These are phyloP conservation scores for Dione juno DNA, from an alignment of 2,888 invertebrate species.

Conservation along the genomic window DNA sequence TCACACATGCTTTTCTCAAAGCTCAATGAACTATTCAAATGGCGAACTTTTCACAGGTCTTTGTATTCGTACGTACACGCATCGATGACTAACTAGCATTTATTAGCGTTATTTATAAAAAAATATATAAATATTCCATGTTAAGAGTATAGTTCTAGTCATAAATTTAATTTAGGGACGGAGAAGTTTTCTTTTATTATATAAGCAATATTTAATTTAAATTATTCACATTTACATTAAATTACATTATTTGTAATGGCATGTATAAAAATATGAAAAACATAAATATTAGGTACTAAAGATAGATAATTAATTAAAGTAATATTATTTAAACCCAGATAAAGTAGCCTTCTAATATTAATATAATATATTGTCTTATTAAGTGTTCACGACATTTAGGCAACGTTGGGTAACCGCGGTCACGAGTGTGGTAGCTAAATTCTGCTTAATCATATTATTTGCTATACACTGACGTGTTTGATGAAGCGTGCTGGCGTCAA, in stretches of 20 bases:
- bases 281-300: background rate
- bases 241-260: no score
- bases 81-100: background rate
- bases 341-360: constrained; percentile 24
- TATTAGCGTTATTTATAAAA: background rate
- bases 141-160: background rate
- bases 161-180: background rate
- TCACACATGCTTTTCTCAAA: constrained; percentile 15
- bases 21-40: constrained; percentile 19
- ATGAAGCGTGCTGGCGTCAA: constrained; percentile 33
- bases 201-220: no score
- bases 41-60: background rate
- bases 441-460: constrained; percentile 27
- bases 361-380: constrained; percentile 25
- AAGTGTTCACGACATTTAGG: constrained; percentile 23
- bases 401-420: constrained; percentile 34
- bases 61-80: background rate
- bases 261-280: no score
- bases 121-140: background rate
- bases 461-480: constrained; percentile 31
- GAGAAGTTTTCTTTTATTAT: no score
- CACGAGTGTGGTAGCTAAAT: constrained; percentile 41
- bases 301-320: background rate
- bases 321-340: background rate
- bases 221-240: no score